phyloP scores from a whole-genome alignment of 2,888 invertebrate genomes.

The Drosophila aldrichi region DNA sequence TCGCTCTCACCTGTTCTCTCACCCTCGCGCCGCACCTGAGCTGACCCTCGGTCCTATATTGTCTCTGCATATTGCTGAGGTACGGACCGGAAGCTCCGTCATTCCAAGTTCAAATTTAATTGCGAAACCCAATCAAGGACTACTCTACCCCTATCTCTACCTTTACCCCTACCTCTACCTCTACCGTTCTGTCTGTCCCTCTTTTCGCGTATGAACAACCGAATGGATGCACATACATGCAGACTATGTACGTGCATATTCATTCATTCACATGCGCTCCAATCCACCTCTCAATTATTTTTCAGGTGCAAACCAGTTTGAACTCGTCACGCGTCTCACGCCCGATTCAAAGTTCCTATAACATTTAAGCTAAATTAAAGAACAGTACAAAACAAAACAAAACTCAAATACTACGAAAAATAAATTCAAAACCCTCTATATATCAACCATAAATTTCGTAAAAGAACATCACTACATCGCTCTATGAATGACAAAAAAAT shows the following conservation, averaged over 20 bases:
- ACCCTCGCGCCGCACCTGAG: not conserved
- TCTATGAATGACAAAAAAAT: slow-evolving; percentile 18
- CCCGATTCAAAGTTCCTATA: slow-evolving; percentile 73
- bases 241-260: not conserved
- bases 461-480: slow-evolving; percentile 4
- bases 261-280: not conserved
- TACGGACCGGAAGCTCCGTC: slow-evolving; percentile 23
- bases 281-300: not conserved
- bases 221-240: not conserved
- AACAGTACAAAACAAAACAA: slow-evolving; percentile 66
- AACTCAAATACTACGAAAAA: slow-evolving; percentile 3
- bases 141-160: not conserved
- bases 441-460: not conserved
- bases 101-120: not conserved
- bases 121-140: slow-evolving; percentile 10
- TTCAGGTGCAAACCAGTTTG: slow-evolving; percentile 56
- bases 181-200: not conserved
- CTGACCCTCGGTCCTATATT: not conserved
- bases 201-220: too few species aligned
- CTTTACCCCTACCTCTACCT: too few species aligned
- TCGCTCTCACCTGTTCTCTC: not conserved
- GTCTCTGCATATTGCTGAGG: not conserved
- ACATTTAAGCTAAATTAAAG: slow-evolving; percentile 64
- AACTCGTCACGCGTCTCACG: slow-evolving; percentile 43
- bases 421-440: slow-evolving; percentile 19